Base-by-base conservation (phyloP, 2,113 vertebrate species). In the Cololabis saira region DNA sequence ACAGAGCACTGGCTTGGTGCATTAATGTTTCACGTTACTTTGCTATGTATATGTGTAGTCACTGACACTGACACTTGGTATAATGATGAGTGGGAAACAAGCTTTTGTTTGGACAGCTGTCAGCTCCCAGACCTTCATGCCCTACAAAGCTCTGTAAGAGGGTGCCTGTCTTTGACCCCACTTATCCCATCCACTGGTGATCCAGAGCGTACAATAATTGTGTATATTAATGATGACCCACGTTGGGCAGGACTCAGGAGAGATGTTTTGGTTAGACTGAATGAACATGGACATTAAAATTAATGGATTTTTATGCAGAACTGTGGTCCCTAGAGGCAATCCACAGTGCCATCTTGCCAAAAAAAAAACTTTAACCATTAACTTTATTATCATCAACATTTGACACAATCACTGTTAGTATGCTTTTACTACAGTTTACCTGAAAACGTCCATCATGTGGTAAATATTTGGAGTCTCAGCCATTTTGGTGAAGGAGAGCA, bases 91-190 rank as follows among this genome's bases (percentile, higher is more conserved):
- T 88, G 87, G 81, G 88, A 91, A 90, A 84, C 42, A 2, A 59
- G 80, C 81, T 83, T 92, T 93, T 93, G 92, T 94, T 92, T 91
- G 86, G 87, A 89, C 93, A 93, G 93, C 91, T 93, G 92, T 90
- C 89, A 68, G 74, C 80, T 75, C 71, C 78, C 79, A 64, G 80
- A 12, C 49, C 82, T 75, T 57, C 8, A 16, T 50, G 43, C 61
- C 80, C 74, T 56, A 74, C 82, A 80, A 72, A 79, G 78, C 62
- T 72, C 72, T 45, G 48, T 64, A 67, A 85, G 79, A 83, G 74
- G 78, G 78, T 74, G 74, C 76, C 64, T 80, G 74, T 81, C 76
- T 85, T 89, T 89, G 87, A 87, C 89, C 87, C 74, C 82, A 87
- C 82, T 88, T 87, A 82, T 66, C 81, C 80, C 68, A 78, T 81